Evolutionary conservation across 92 coral and sea anemone genomes (phyloP).

Genomic region (Phymanthus crucifer): DNA sequence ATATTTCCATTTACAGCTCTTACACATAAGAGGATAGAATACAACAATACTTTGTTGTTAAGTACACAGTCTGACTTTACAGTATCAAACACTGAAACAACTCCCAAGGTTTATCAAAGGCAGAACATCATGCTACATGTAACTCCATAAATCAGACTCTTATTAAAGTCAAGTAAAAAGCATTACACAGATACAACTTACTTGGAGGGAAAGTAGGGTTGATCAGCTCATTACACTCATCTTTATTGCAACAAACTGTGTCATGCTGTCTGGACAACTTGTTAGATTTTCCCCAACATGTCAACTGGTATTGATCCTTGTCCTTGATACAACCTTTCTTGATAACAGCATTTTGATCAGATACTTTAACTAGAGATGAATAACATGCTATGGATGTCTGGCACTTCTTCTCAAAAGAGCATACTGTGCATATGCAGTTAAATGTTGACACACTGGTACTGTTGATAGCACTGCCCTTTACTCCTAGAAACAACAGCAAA

Average conservation of each 20-base stretch:
- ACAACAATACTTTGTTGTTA: neutral
- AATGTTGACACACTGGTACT: slow-evolving; percentile 8
- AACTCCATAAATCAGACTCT: neutral
- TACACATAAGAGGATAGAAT: neutral
- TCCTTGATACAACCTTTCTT: slow-evolving; percentile 51
- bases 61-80: neutral
- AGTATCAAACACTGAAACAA: neutral
- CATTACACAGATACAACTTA: slow-evolving; percentile 18
- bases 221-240: slow-evolving; percentile 39
- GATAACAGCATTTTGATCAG: slow-evolving; percentile 12
- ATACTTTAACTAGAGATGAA: slow-evolving; percentile 31
- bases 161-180: neutral
- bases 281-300: slow-evolving; percentile 23
- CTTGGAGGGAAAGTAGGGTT: slow-evolving; percentile 42
- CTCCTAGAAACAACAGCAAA: neutral
- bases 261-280: slow-evolving; percentile 34
- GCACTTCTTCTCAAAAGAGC: slow-evolving; percentile 17
- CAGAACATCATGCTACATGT: too few species aligned
- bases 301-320: slow-evolving; percentile 10
- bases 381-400: slow-evolving; percentile 45
- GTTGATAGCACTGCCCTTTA: slow-evolving; percentile 3
- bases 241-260: slow-evolving; percentile 35
- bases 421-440: slow-evolving; percentile 44
- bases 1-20: neutral
- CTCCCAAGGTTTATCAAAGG: neutral